phyloP scores from a whole-genome alignment of 2,113 vertebrate species.

The Rhinoderma darwinii region DNA sequence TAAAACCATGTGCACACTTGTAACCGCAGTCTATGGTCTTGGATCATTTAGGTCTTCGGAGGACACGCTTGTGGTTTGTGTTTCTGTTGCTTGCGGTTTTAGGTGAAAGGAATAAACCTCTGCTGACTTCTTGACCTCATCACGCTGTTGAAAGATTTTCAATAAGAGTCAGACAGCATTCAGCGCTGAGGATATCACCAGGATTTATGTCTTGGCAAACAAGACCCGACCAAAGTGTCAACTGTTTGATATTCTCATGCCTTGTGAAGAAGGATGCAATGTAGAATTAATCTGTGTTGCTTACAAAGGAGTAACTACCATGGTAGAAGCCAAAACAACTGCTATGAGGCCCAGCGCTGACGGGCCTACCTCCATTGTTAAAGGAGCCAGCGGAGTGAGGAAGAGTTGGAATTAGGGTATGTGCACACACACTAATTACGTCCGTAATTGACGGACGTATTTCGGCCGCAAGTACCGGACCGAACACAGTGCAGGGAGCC shows the following conservation, averaged over 20 bases:
- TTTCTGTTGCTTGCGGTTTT: not conserved
- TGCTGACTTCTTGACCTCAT: constrained; percentile 27
- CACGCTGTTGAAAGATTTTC: constrained; percentile 19
- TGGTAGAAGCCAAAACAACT: too few species aligned
- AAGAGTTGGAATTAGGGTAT: too few species aligned
- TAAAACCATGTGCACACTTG: not conserved
- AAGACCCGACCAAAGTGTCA: constrained; percentile 11
- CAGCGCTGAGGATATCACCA: not conserved
- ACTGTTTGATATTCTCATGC: not conserved
- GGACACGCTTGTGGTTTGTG: not conserved
- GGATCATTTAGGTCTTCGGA: not conserved
- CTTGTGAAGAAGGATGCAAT: not conserved
- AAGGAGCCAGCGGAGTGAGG: too few species aligned
- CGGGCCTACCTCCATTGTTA: too few species aligned
- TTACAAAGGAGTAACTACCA: not conserved
- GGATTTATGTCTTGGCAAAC: constrained; percentile 26
- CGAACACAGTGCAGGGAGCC: too few species aligned
- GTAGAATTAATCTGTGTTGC: not conserved
- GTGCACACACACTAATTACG: too few species aligned
- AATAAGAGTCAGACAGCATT: not conserved
- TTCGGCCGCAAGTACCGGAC: too few species aligned
- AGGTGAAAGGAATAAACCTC: not conserved
- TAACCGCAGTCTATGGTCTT: not conserved
- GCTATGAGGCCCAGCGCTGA: too few species aligned
- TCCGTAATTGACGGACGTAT: too few species aligned